These are phyloP conservation scores for Aurelia sp. DNA, from an alignment of 30 jellyfish, hydroid and myxozoan species.

Conservation along the genomic window DNA sequence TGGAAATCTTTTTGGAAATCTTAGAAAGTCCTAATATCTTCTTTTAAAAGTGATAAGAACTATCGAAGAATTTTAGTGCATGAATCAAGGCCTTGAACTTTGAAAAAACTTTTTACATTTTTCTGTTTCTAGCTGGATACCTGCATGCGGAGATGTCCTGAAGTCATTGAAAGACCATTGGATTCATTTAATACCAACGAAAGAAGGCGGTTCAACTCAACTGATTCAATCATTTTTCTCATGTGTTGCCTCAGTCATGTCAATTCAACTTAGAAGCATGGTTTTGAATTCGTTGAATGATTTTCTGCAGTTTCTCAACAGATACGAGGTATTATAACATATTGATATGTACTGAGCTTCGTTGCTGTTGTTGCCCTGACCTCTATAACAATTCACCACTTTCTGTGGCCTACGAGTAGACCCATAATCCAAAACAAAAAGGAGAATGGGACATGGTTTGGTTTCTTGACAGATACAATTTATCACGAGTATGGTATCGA, in stretches of 20 bases:
- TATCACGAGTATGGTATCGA: no score
- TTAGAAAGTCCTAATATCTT: no score
- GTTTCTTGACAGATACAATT: no score
- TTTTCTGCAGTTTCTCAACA: constrained; percentile 57
- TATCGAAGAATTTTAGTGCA: no score
- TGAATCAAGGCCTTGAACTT: neutral
- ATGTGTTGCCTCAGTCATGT: constrained; percentile 90
- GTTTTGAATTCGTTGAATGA: constrained; percentile 84
- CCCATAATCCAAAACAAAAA: no score
- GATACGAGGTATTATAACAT: constrained; percentile 62
- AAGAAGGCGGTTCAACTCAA: constrained; percentile 63
- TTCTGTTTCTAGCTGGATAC: constrained; percentile 83
- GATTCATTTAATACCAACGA: constrained; percentile 82
- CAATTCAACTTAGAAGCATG: constrained; percentile 90
- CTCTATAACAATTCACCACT: no score
- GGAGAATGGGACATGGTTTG: no score
- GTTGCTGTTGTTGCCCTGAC: no score
- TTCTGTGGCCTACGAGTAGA: no score
- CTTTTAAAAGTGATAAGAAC: no score
- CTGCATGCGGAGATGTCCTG: constrained; percentile 84
- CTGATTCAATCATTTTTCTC: constrained; percentile 89
- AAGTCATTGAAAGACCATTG: constrained; percentile 74
- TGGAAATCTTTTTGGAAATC: no score
- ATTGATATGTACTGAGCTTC: no score
- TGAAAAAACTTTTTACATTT: neutral